Conservation (phyloP, 1,140 invertebrate species). For the Atta texana region DNA sequence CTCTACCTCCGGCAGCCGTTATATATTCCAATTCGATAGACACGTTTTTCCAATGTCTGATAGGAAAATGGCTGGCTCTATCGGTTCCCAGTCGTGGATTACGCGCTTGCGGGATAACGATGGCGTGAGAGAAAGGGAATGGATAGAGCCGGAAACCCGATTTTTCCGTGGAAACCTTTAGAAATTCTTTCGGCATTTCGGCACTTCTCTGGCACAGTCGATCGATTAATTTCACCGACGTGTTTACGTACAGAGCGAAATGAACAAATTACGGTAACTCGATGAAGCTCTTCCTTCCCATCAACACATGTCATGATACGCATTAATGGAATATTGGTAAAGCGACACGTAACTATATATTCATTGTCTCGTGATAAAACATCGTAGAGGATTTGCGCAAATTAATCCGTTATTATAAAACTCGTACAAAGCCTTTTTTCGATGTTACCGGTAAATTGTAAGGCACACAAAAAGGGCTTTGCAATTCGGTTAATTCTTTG, state of each 20-base stretch:
- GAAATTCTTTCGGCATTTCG: conserved; percentile 26
- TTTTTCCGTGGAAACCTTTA: conserved; percentile 57
- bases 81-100: conserved; percentile 72
- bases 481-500: background rate
- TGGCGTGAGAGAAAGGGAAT: background rate
- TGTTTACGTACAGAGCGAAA: conserved; percentile 26
- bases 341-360: background rate
- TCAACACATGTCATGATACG: background rate
- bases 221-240: conserved; percentile 38
- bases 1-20: conserved; percentile 66
- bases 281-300: background rate
- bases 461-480: background rate
- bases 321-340: conserved; percentile 15
- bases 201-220: background rate
- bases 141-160: conserved; percentile 51
- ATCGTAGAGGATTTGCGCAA: background rate
- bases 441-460: background rate
- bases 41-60: conserved; percentile 79
- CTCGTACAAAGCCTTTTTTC: background rate
- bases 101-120: conserved; percentile 59
- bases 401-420: background rate
- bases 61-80: conserved; percentile 78
- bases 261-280: background rate
- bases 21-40: conserved; percentile 82
- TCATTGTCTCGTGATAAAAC: background rate